Conservation (phyloP, 2,888 invertebrate species). For the Apotomis betuletana region DNA sequence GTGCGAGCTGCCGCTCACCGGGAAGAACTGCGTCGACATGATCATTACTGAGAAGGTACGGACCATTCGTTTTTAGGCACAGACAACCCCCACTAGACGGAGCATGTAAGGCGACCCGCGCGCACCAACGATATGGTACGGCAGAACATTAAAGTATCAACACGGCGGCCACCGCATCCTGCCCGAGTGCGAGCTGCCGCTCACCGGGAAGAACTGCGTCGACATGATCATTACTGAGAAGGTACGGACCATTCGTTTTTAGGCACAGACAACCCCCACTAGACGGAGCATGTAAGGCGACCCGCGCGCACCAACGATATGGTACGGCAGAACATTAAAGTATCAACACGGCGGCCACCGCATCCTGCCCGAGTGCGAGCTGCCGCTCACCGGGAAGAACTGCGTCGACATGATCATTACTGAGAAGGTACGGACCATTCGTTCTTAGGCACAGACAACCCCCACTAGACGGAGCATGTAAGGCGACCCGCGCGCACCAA, state of each 20-base stretch:
- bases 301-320: too few relatives aligned
- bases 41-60: slow-evolving; percentile 98
- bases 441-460: too few relatives aligned
- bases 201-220: slow-evolving; percentile 97
- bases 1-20: slow-evolving; percentile 96
- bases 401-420: slow-evolving; percentile 99
- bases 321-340: too few relatives aligned
- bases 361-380: slow-evolving; percentile 92
- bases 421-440: slow-evolving; percentile 88
- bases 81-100: too few relatives aligned
- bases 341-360: slow-evolving; percentile 96
- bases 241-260: slow-evolving; percentile 74
- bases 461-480: too few relatives aligned
- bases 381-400: slow-evolving; percentile 96
- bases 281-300: too few relatives aligned
- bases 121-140: too few relatives aligned
- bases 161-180: slow-evolving; percentile 97
- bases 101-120: too few relatives aligned
- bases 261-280: too few relatives aligned
- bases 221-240: slow-evolving; percentile 99
- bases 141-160: too few relatives aligned
- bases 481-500: too few relatives aligned
- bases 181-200: slow-evolving; percentile 91
- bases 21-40: slow-evolving; percentile 95
- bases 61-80: slow-evolving; percentile 9